Conservation (phyloP, 1,140 invertebrate species). For the Panagrolaimus sp. region DNA sequence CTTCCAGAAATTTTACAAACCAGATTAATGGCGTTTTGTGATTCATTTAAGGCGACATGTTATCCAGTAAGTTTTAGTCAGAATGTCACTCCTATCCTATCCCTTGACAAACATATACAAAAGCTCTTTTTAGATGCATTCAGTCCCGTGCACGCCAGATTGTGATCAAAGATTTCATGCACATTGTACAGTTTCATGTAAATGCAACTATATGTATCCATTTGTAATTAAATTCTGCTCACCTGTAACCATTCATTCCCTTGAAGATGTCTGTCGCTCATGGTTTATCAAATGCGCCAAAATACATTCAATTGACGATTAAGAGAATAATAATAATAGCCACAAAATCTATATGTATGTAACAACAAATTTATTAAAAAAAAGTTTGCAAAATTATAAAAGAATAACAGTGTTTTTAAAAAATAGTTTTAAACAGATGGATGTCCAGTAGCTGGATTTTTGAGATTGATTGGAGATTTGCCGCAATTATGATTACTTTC, state of each 20-base stretch:
- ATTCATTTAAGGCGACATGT: background rate
- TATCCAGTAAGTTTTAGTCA: background rate
- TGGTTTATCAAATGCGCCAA: conserved; percentile 47
- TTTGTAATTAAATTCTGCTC: conserved; percentile 44
- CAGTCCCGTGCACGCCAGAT: conserved; percentile 33
- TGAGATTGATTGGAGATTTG: too few relatives aligned
- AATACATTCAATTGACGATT: conserved; percentile 39
- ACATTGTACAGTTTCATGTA: conserved; percentile 35
- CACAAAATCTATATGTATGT: too few relatives aligned
- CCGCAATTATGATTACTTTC: too few relatives aligned
- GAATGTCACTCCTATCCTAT: background rate
- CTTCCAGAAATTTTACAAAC: background rate
- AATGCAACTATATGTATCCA: conserved; percentile 47
- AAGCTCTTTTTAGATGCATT: conserved; percentile 12
- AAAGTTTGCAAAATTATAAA: too few relatives aligned
- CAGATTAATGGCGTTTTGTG: background rate
- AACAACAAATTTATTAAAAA: too few relatives aligned
- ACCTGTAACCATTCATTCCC: conserved; percentile 40
- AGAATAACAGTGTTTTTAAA: too few relatives aligned
- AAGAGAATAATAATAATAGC: too few relatives aligned
- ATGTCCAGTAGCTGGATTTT: too few relatives aligned
- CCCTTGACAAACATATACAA: background rate
- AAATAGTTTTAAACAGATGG: too few relatives aligned
- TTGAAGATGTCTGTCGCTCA: conserved; percentile 43
- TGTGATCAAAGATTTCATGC: conserved; percentile 23